Base-by-base conservation (phyloP, 2,113 vertebrate genomes). In the Lagopus muta region DNA sequence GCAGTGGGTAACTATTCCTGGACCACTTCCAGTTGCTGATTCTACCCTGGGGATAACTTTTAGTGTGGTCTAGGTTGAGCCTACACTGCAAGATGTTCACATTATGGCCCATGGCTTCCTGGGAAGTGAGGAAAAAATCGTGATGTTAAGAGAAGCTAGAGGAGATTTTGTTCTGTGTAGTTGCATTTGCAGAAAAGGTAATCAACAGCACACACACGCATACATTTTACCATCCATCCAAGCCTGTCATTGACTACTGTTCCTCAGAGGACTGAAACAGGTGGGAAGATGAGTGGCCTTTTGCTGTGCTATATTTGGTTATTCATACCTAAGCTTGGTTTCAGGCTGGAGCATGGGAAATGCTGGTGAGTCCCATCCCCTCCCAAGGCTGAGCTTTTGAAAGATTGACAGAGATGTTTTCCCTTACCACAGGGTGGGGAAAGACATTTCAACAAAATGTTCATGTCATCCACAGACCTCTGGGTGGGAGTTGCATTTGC, bases 341-440 rank as follows among this genome's bases (percentile, higher is more conserved):
- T 65, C 65, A 60, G 54, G 79, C 47, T 79, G 73, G 34, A 86
- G 62, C 67, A 66, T 6, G 61, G 74, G 48, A 73, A 82, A 27
- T 9, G 43, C 38, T 93, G 76, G 43, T 78, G 70, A 81, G 64
- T 66, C 65, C 65, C 55, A 62, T 72, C 77, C 66, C 84, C 77
- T 93, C 58, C 86, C 89, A 38, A 62, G 30, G 15, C 38, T 70
- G 34, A 93, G 45, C 50, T 50, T 94, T 58, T 88, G 64, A 52
- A 92, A 81, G 38, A 71, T 12, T 21, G 55, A 61, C 47, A 18
- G 38, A 40, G 42, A 2, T 3, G 82, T 71, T 85, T 58, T 82
- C 76, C 62, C 75, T 92, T 52, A 67, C 75, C 82, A 60, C 79
- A 78, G 93, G 94, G 79, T 78, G 94, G 85, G 91, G 87, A 91